These are phyloP conservation scores for Paradisaea rubra DNA, from an alignment of 2,113 vertebrate species.

Conservation along the genomic window DNA sequence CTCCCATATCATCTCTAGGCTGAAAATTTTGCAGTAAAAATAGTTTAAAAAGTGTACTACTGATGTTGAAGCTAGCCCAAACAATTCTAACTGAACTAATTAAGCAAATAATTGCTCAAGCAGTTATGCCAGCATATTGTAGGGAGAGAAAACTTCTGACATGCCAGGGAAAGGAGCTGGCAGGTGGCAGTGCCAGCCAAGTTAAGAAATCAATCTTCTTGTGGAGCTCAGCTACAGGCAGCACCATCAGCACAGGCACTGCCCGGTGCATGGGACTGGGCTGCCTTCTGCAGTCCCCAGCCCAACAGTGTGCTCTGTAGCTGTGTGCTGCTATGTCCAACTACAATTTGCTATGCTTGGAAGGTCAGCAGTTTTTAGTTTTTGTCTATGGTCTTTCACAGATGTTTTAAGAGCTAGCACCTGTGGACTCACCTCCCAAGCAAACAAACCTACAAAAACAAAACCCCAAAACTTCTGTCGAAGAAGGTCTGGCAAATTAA, in stretches of 20 bases:
- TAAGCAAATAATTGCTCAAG: not conserved
- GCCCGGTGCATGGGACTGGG: rapidly evolving
- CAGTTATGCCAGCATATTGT: not conserved
- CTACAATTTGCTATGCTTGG: rapidly evolving
- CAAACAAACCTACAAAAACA: not conserved
- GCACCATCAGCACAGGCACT: rapidly evolving
- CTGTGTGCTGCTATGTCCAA: rapidly evolving
- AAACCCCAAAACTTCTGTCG: not conserved
- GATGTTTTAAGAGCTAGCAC: not conserved
- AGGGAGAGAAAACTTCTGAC: not conserved
- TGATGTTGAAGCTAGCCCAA: not conserved
- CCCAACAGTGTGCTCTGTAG: rapidly evolving
- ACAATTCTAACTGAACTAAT: not conserved
- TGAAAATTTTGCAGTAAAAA: not conserved
- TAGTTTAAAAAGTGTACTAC: not conserved
- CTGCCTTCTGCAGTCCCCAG: not conserved
- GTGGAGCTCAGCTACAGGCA: rapidly evolving
- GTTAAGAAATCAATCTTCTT: not conserved
- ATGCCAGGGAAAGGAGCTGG: not conserved
- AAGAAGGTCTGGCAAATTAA: not conserved
- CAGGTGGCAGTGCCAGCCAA: not conserved
- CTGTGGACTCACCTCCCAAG: not conserved
- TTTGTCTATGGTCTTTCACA: not conserved
- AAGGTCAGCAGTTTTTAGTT: not conserved
- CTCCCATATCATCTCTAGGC: not conserved